Percentiles rank a stretch among this genome's conserved stretches.
Evolutionary conservation across 1,140 invertebrate species (phyloP).

Genomic region (Leucophenga varia): DNA sequence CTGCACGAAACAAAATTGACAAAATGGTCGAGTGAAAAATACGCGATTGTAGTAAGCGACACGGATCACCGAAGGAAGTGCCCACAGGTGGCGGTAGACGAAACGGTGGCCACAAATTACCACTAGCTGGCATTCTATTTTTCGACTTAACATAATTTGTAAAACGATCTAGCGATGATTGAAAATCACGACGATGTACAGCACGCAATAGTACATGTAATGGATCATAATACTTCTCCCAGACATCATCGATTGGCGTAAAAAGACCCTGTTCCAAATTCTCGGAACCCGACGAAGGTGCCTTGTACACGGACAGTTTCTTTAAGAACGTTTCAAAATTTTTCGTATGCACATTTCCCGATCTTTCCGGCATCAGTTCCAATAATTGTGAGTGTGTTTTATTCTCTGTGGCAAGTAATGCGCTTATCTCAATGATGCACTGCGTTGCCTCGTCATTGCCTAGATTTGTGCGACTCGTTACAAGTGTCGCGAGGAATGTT

Average conservation of each 20-base stretch:
- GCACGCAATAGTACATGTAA: constrained; percentile 88
- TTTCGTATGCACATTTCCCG: constrained; percentile 83
- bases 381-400: constrained; percentile 94
- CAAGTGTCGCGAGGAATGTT: constrained; percentile 86
- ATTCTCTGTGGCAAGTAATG: constrained; percentile 87
- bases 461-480: constrained; percentile 86
- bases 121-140: constrained; percentile 66
- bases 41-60: constrained; percentile 70
- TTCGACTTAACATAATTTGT: constrained; percentile 72
- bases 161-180: constrained; percentile 88
- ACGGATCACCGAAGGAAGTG: constrained; percentile 71
- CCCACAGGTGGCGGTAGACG: constrained; percentile 68
- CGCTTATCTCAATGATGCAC: constrained; percentile 88
- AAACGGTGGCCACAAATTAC: constrained; percentile 82
- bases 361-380: constrained; percentile 93
- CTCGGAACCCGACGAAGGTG: constrained; percentile 61
- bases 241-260: constrained; percentile 82
- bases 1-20: constrained; percentile 80
- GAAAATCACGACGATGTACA: constrained; percentile 90
- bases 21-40: constrained; percentile 85
- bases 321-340: constrained; percentile 86
- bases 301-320: constrained; percentile 61
- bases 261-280: constrained; percentile 94
- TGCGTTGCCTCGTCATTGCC: constrained; percentile 72
- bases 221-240: constrained; percentile 92